phyloP scores from a whole-genome alignment of 2,113 vertebrate genomes.

The Tachysurus fulvidraco region DNA sequence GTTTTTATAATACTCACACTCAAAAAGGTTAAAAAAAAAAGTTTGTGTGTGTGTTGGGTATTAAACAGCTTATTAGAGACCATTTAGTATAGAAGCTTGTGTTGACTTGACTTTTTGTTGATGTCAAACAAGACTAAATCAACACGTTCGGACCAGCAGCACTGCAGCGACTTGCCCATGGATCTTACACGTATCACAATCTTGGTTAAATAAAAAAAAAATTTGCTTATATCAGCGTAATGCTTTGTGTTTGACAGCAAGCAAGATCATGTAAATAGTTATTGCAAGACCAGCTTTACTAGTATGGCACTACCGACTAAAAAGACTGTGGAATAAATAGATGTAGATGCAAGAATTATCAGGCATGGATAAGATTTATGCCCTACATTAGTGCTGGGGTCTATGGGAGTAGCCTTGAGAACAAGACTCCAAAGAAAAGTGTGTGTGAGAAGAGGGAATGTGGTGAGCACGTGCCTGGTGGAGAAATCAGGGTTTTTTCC shows the following conservation, averaged over 20 bases:
- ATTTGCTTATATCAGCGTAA: neutral
- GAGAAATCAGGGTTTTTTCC: neutral
- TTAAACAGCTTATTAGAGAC: neutral
- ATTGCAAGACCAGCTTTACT: neutral
- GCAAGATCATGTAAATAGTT: neutral
- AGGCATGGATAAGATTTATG: neutral
- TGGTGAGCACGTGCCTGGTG: neutral
- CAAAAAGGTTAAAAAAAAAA: neutral
- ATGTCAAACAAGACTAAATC: neutral
- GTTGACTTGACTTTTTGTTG: conserved; percentile 19
- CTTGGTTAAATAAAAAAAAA: neutral
- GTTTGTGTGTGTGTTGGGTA: neutral
- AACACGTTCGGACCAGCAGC: conserved; percentile 15
- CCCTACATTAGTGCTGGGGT: neutral
- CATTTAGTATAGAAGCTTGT: conserved; percentile 7
- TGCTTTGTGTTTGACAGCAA: neutral
- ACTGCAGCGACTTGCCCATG: neutral
- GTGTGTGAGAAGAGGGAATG: neutral
- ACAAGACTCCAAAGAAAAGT: neutral
- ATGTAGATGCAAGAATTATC: too few species aligned
- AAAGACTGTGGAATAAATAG: neutral
- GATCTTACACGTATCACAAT: neutral
- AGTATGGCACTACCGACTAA: neutral
- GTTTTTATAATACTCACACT: neutral
- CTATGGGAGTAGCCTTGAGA: neutral